phyloP scores from a whole-genome alignment of 2,797 vertebrate species.

The Columba guinea region DNA sequence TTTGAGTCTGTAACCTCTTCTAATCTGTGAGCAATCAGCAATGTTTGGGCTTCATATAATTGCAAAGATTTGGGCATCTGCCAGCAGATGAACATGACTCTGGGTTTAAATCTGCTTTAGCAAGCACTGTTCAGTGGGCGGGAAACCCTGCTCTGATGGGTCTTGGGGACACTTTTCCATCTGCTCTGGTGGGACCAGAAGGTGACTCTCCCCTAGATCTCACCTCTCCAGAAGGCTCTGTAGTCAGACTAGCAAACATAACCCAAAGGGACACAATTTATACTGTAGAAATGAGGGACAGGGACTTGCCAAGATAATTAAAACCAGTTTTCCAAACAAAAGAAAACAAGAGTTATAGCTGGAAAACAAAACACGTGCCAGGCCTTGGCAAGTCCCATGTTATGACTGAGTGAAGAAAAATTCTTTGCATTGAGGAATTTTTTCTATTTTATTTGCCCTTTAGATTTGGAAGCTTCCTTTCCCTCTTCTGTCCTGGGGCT shows the following conservation, averaged over 20 bases:
- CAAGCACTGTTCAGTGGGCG: background rate
- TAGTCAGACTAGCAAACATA: background rate
- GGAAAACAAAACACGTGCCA: background rate
- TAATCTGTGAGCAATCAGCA: background rate
- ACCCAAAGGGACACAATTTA: background rate
- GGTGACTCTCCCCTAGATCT: background rate
- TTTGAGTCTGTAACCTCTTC: background rate
- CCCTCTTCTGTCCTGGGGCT: background rate
- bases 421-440: background rate
- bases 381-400: background rate
- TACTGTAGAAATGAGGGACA: background rate
- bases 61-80: background rate
- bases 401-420: background rate
- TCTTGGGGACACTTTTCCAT: background rate
- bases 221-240: background rate
- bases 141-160: background rate
- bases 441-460: slow-evolving; percentile 2
- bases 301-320: background rate
- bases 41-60: background rate
- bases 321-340: slow-evolving; percentile 7
- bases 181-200: background rate
- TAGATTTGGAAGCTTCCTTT: background rate
- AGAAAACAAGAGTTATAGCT: background rate
- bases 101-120: background rate
- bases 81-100: background rate